Percentiles rank a stretch among this genome's conserved stretches.
Evolutionary conservation across 2,113 vertebrate species (phyloP).

Genomic region (Athene noctua): DNA sequence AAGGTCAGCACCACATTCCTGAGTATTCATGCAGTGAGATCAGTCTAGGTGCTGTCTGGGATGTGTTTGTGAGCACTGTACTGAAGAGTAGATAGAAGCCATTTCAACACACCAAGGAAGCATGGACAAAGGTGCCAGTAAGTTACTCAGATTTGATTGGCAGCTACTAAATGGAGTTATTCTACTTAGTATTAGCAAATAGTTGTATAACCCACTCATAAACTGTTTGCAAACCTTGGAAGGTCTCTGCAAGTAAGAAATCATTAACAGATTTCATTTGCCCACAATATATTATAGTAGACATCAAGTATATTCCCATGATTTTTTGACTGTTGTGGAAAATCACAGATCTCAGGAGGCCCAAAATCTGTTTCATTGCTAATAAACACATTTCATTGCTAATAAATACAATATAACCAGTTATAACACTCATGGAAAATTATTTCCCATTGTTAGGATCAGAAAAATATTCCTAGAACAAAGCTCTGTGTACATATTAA

Average conservation of each 20-base stretch:
- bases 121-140: background rate
- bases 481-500: background rate
- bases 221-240: background rate
- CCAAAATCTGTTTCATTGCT: background rate
- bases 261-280: background rate
- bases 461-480: background rate
- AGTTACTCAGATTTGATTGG: background rate
- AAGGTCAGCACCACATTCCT: background rate
- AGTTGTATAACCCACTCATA: background rate
- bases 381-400: background rate
- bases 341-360: background rate
- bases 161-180: background rate
- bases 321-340: background rate
- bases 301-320: background rate
- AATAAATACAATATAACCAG: background rate
- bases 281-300: background rate
- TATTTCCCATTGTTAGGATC: background rate
- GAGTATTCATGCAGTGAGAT: background rate
- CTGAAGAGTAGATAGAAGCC: background rate
- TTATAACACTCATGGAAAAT: background rate
- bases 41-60: fast-evolving
- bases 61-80: background rate
- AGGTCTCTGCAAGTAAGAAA: background rate
- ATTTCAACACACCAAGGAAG: background rate
- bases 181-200: background rate